These are phyloP conservation scores for Eulemur coronatus DNA, from an alignment of 2,797 vertebrate genomes.

Conservation along the genomic window DNA sequence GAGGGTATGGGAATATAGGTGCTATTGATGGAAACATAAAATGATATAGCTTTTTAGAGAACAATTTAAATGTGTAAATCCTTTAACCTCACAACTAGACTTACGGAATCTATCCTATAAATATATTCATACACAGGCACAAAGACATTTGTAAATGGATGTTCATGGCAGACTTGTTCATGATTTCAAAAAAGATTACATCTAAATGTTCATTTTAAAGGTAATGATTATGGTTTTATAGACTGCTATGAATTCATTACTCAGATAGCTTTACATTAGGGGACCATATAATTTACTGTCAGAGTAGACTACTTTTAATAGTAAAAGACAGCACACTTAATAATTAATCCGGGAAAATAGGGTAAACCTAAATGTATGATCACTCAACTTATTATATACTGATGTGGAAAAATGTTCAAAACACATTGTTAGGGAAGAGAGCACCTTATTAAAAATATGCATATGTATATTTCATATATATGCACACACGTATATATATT, in stretches of 20 bases:
- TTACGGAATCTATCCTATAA: background rate
- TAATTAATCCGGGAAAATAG: background rate
- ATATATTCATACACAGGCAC: background rate
- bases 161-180: background rate
- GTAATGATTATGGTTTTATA: background rate
- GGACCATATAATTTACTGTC: background rate
- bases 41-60: background rate
- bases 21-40: background rate
- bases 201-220: background rate
- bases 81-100: background rate
- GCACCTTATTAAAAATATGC: background rate
- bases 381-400: background rate
- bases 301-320: slow-evolving; percentile 7
- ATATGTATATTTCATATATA: too few relatives aligned
- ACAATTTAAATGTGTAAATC: background rate
- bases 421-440: background rate
- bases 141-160: background rate
- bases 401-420: background rate
- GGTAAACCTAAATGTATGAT: background rate
- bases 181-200: background rate
- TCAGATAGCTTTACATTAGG: background rate
- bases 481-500: too few relatives aligned
- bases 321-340: background rate
- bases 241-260: background rate
- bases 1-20: background rate